Percentiles rank a stretch among this genome's conserved stretches.
Conservation (phyloP, 2,113 vertebrate species). For the Peromyscus polionotus region DNA sequence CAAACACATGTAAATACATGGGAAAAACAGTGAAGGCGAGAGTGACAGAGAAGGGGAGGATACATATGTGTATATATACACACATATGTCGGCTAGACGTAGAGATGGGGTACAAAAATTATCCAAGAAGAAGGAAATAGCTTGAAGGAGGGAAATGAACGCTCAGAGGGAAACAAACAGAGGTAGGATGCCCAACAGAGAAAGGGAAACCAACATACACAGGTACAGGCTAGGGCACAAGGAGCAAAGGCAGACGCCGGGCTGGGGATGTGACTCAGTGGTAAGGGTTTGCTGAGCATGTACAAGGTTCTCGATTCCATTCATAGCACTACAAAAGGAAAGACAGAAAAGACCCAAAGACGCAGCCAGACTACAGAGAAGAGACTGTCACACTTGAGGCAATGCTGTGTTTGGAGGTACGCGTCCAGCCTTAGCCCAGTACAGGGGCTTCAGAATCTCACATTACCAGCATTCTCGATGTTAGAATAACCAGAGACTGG, state of each 20-base stretch:
- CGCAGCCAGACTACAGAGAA: neutral
- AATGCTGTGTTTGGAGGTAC: neutral
- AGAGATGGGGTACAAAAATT: neutral
- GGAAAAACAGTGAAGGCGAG: neutral
- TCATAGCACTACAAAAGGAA: neutral
- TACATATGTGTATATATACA: neutral
- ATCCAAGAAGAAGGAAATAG: neutral
- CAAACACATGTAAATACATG: neutral
- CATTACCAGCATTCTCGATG: neutral
- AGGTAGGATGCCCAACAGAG: neutral
- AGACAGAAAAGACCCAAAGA: neutral
- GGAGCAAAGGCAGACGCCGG: slow-evolving; percentile 14
- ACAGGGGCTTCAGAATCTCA: neutral
- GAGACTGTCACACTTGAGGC: neutral
- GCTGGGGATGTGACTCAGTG: neutral
- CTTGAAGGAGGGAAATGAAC: neutral
- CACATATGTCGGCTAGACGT: neutral
- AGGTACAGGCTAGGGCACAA: neutral
- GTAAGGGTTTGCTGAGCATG: neutral
- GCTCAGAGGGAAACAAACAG: neutral
- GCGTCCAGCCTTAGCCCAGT: neutral
- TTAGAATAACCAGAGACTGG: neutral
- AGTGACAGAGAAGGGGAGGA: neutral
- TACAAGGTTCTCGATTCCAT: neutral
- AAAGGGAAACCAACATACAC: neutral